Percentiles rank a stretch among this genome's conserved stretches.
phyloP scores from a whole-genome alignment of 2,888 invertebrate species.

The Ochropleura plecta region DNA sequence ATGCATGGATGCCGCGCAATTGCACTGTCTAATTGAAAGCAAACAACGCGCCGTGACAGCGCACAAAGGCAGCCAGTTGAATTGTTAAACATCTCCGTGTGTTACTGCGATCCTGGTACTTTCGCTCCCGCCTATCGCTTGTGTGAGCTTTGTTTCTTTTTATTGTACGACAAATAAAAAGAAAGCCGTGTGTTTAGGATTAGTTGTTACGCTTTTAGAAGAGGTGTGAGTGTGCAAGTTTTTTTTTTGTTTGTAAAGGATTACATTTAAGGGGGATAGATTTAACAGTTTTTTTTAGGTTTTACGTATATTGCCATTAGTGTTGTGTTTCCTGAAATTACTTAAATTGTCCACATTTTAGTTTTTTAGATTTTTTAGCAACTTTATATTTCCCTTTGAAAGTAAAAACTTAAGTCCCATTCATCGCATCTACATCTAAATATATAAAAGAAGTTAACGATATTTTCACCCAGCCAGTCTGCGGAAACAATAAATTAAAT shows the following conservation, averaged over 20 bases:
- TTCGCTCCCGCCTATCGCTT: slow-evolving; percentile 31
- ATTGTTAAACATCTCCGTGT: slow-evolving; percentile 69
- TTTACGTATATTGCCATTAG: slow-evolving; percentile 7
- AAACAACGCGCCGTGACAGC: slow-evolving; percentile 65
- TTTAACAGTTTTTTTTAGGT: background rate
- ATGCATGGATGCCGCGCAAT: slow-evolving; percentile 56
- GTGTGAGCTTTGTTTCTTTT: slow-evolving; percentile 46
- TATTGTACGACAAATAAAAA: slow-evolving; percentile 57
- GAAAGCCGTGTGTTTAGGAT: slow-evolving; percentile 61
- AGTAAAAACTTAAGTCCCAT: no score
- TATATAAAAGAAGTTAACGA: no score
- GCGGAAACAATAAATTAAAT: slow-evolving; percentile 24
- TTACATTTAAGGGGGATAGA: slow-evolving; percentile 20
- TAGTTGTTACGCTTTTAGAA: slow-evolving; percentile 47
- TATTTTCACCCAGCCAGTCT: background rate
- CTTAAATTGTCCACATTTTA: background rate
- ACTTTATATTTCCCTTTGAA: background rate
- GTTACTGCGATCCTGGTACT: slow-evolving; percentile 59
- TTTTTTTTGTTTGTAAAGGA: slow-evolving; percentile 45
- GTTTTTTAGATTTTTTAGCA: background rate
- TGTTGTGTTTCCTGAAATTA: background rate
- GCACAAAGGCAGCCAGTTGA: slow-evolving; percentile 63
- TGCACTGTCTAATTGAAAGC: slow-evolving; percentile 71
- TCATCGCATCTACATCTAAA: no score
- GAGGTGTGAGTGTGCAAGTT: slow-evolving; percentile 5